Conservation (phyloP, 1,140 invertebrate species). For the Micrasema longulum region DNA sequence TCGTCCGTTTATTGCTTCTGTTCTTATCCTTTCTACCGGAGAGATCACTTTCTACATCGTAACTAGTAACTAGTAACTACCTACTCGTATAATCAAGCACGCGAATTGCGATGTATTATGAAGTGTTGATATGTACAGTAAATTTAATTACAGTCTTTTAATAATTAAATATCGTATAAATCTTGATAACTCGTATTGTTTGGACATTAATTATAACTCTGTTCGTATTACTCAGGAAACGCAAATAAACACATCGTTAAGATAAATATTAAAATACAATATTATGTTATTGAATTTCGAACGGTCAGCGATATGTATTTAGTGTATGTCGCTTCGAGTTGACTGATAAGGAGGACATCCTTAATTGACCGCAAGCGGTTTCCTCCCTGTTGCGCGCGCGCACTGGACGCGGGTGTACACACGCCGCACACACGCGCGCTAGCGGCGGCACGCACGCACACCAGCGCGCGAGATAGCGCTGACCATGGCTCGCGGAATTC, state of each 20-base stretch:
- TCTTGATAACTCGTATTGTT: no score
- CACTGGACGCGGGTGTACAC: neutral
- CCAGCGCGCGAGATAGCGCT: slow-evolving; percentile 11
- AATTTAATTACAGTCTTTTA: neutral
- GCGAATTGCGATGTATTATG: no score
- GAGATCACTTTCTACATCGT: no score
- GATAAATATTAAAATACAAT: neutral
- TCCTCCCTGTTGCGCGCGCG: slow-evolving; percentile 25
- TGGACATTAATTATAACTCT: no score
- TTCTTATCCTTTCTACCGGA: no score
- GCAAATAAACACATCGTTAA: no score
- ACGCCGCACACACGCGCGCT: slow-evolving; percentile 1
- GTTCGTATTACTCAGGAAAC: no score
- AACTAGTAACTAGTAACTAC: no score
- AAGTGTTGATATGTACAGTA: neutral
- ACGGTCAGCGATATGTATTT: slow-evolving; percentile 15
- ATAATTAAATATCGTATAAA: neutral
- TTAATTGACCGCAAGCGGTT: slow-evolving; percentile 40
- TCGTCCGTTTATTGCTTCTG: no score
- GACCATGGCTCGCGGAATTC: slow-evolving; percentile 52
- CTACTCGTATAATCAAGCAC: no score
- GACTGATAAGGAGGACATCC: slow-evolving; percentile 36
- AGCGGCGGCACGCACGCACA: neutral
- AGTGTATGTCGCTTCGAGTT: slow-evolving; percentile 6
- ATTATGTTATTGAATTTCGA: neutral